Evolutionary conservation across 1,140 invertebrate species (phyloP), one percentile per base, ranked within the genome.

Genomic region (Probaryconus sp.): DNA sequence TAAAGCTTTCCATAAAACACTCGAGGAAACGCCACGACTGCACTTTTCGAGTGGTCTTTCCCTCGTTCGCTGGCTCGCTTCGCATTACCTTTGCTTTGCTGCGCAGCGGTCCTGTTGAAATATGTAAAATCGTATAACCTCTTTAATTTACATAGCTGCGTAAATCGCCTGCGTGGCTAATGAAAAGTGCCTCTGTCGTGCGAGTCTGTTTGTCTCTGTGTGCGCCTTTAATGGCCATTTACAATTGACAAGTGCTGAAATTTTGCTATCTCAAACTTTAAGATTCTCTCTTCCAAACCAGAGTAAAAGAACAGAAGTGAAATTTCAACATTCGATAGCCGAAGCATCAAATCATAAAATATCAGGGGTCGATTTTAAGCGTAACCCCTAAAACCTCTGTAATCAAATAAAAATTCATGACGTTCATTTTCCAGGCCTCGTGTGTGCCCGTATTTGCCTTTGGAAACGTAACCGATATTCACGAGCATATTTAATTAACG

Each of bases 101-200:
- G 21, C 28, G 60, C 14, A 18, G 42, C 65, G 60, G 56, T 72
- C 81, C 79, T 85, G 83, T 85, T 87, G 85, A 84, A 86, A 87
- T 87, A 87, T 87, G 85, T 87, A 88, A 88, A 88, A 86, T 76
- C 83, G 78, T 79, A 82, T 86, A 85, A 86, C 84, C 85, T 88
- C 86, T 87, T 86, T 78, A 83, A 87, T 87, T 87, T 87, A 86
- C 85, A 87, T 86, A 86, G 83, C 72, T 58, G 58, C 74, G 61
- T 48, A 58, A 53, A 71, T 60, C 31, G 61, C 40, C 31, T 47
- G 43, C 56, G 40, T 26, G 70, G 73, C 78, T 83, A 82, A 83
- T 82, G 82, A 84, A 83, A 84, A 85, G 83, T 83, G 81, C 78
- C 80, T 21, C 47, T 43, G 48, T 72, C 47, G 69, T 69, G 21